Base-by-base conservation (phyloP, 2,888 invertebrate species). In the Drosophila falleni region DNA sequence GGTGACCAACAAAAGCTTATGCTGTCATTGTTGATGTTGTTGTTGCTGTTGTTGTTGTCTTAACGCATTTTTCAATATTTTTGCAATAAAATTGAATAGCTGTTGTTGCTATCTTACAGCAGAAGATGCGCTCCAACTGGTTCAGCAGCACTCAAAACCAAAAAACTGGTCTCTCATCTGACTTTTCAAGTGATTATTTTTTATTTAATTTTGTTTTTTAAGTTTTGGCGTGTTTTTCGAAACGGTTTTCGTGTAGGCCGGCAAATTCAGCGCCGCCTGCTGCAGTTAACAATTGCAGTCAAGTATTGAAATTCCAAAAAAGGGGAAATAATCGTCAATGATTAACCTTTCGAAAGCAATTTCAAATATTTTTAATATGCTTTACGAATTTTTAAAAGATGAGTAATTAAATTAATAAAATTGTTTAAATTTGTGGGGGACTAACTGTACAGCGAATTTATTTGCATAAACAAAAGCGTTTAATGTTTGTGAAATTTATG, bases 61-160 rank as follows among this genome's bases (percentile, higher is more conserved):
- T 63, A 81, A 88, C 84, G 89, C 89, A 83, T 87, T 85, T 84
- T 88, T 88, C 87, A 85, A 85, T 85, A 85, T 85, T 85, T 85
- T 85, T 85, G 84, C 84, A 85, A 85, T 88, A 85, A 88, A 84
- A 82, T 71, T 73, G 66, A 78, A 65, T 73, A 75, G 59, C 51
- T 67, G 61, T 59, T 61, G 69, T 63, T 66, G 53, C 9, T 74
- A 59, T 66, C 71, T 81, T 78, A 79, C 64, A 78, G 83, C 64
- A 78, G 83, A 82, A 84, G 88, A 86, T 84, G 87, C 80, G 86
- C 74, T 80, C 82, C 87, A 86, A 85, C 88, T 85, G 84, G 84
- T 85, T 86, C 89, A 79, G 59, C 65, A 39, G 53, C 67, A 63
- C 60, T 67, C 50, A 54, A 76, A 67, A 58, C 46, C n/a, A 47